These are phyloP conservation scores for Heliconius erato DNA, from an alignment of 2,888 invertebrate species.

Conservation along the genomic window DNA sequence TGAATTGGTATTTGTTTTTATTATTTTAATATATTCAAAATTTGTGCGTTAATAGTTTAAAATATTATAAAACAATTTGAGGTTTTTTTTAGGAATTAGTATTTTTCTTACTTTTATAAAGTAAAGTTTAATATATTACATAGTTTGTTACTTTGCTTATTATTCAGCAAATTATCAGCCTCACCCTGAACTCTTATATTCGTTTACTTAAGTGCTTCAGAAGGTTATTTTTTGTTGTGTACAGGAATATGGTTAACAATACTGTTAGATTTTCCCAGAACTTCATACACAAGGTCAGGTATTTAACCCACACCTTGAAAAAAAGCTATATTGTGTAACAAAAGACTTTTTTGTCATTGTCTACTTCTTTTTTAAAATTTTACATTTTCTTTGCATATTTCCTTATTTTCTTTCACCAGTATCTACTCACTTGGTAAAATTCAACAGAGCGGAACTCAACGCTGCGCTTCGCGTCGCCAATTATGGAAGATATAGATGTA, in stretches of 20 bases:
- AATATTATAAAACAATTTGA: background rate
- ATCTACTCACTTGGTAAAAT: background rate
- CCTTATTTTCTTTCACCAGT: background rate
- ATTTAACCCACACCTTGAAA: conserved; percentile 45
- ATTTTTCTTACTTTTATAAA: background rate
- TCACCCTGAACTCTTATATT: conserved; percentile 62
- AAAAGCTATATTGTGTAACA: conserved; percentile 12
- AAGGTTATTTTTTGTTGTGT: conserved; percentile 56
- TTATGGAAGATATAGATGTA: background rate
- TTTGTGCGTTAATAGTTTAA: background rate
- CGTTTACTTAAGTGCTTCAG: conserved; percentile 61
- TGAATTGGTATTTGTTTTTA: background rate
- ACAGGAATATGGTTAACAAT: conserved; percentile 57
- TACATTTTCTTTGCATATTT: background rate
- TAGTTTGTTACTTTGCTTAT: conserved; percentile 37
- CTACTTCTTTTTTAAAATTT: background rate
- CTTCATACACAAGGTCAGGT: conserved; percentile 35
- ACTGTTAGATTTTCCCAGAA: conserved; percentile 39
- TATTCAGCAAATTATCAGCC: conserved; percentile 48
- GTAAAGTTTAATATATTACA: background rate
- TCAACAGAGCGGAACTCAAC: conserved; percentile 6
- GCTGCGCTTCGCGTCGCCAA: background rate
- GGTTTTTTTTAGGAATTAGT: background rate
- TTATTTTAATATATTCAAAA: background rate
- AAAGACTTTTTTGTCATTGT: background rate